A percentile compares a stretch with the other conserved stretches of the same genome.
Evolutionary conservation across 1,140 invertebrate species (phyloP).

Genomic region (Drosophila repleta): DNA sequence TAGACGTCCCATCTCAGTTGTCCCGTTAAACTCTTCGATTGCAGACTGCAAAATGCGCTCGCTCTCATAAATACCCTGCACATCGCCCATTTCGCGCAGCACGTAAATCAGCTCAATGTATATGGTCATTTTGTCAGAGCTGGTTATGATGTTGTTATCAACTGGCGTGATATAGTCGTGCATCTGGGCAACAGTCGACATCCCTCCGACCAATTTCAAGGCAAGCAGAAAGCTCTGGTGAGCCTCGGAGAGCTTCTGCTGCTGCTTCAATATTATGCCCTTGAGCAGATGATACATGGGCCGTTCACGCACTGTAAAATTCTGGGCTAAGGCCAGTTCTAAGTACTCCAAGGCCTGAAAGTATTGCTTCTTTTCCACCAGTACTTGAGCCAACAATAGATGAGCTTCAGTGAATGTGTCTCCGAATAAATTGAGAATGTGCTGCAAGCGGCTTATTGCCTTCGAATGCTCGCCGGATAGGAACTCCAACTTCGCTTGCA

Average conservation of each 20-base stretch:
- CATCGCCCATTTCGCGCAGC: constrained; percentile 88
- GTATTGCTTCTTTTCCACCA: constrained; percentile 89
- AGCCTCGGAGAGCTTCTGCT: constrained; percentile 89
- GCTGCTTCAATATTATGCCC: constrained; percentile 92
- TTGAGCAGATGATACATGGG: constrained; percentile 95
- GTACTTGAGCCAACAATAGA: constrained; percentile 94
- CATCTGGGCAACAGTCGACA: constrained; percentile 28
- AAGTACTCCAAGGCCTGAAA: constrained; percentile 92
- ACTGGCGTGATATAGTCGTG: background rate
- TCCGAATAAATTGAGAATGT: constrained; percentile 90
- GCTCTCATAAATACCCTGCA: constrained; percentile 89
- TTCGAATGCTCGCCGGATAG: constrained; percentile 89
- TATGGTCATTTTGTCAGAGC: constrained; percentile 92
- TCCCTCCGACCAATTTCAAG: constrained; percentile 85
- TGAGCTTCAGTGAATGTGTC: constrained; percentile 92
- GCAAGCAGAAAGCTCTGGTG: constrained; percentile 90
- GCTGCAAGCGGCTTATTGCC: constrained; percentile 88
- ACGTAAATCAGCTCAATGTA: constrained; percentile 94
- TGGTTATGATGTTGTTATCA: constrained; percentile 72
- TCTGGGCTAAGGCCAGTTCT: constrained; percentile 94
- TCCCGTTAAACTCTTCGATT: constrained; percentile 90
- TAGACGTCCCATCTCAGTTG: constrained; percentile 92
- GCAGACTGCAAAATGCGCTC: constrained; percentile 91
- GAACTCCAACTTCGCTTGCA: constrained; percentile 92
- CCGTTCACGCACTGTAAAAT: constrained; percentile 95